Evolutionary conservation across 92 coral and sea anemone genomes (phyloP).

Genomic region (Paramuricea clavata): DNA sequence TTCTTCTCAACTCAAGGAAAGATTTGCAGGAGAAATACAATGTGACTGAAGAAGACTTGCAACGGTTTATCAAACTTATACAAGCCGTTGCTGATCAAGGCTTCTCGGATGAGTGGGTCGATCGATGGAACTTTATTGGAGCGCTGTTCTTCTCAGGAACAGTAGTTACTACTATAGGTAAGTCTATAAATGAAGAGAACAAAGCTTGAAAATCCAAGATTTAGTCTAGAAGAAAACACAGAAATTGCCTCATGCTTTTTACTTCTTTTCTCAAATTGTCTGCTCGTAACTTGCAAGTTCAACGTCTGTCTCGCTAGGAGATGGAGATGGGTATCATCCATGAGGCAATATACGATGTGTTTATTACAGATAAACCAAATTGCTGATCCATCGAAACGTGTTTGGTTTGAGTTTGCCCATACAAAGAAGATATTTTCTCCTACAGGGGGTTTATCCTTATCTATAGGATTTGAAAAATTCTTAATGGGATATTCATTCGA

Average conservation of each 20-base stretch:
- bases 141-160: constrained; percentile 97
- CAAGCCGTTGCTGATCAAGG: constrained; percentile 96
- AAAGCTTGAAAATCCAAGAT: not conserved
- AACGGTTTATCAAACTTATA: constrained; percentile 73
- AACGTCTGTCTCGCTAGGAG: no score
- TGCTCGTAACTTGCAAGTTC: no score
- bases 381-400: not conserved
- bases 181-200: constrained; percentile 24
- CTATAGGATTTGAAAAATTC: no score
- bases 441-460: not conserved
- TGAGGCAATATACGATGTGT: no score
- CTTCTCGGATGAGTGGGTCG: constrained; percentile 89
- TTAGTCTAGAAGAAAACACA: no score
- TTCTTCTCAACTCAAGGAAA: constrained; percentile 65
- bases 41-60: constrained; percentile 83
- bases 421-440: not conserved
- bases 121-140: constrained; percentile 97
- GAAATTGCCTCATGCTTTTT: no score
- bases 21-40: constrained; percentile 83
- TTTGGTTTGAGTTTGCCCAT: not conserved
- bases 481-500: no score
- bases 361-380: no score
- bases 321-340: no score
- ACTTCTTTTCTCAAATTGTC: no score
- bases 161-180: constrained; percentile 97